Evolutionary conservation across 2,113 vertebrate genomes (phyloP), one percentile per base, ranked within the genome.

Genomic region (Arothron firmamentum): DNA sequence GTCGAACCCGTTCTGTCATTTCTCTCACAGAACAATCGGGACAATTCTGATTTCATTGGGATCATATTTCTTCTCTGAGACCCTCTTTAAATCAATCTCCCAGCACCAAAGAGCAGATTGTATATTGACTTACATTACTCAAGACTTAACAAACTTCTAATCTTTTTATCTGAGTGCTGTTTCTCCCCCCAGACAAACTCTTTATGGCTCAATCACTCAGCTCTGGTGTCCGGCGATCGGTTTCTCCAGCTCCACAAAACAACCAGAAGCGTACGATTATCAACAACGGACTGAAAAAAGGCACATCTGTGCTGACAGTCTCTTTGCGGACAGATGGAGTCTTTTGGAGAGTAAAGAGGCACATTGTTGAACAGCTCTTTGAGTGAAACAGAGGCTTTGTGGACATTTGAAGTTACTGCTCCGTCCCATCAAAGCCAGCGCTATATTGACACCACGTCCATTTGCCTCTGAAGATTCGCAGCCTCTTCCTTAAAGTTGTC

Each of bases 141-240:
- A 84, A 77, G 66, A 63, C 69, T 80, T 81, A 79, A 78, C 76
- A 61, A 64, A 77, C 81, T 83, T 65, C 61, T 83, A 75, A 87
- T 87, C 77, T 81, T 74, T n/a, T 84, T 83, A 75, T 79, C 75
- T 58, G 12, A 69, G 80, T 75, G 69, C 75, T 77, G 80, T 82
- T 80, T 70, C n/a, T 17, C 1, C 51, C 75, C 80, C 54, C 50
- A 62, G 82, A 86, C 77, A 82, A 83, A 78, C 70, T 75, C 71
- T 86, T 87, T 82, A 88, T 81, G 72, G 68, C 79, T 85, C 85
- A 81, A 86, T 87, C 82, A 73, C 83, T 86, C 85, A 84, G 74
- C 69, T 66, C 69, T 79, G 69, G 63, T 58, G 28, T n/a, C 19
- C 55, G 62, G 31, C 74, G 56, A 60, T 23, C 58, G 34, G 34